Evolutionary conservation across 2,113 vertebrate species (phyloP), one percentile per base, ranked within the genome.

Genomic region (Brachypodius melanocephalos): DNA sequence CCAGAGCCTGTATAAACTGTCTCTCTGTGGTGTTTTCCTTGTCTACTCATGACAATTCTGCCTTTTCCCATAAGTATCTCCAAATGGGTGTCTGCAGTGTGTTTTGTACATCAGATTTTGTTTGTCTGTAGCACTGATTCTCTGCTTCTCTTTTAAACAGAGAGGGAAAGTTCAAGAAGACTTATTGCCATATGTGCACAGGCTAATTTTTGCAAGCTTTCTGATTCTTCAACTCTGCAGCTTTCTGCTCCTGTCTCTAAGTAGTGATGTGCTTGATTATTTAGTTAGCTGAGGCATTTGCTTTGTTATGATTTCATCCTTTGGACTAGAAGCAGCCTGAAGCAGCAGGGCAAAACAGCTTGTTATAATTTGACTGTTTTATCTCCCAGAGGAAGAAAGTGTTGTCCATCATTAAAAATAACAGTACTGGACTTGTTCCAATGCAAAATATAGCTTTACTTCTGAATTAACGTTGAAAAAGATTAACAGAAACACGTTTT

Each of bases 281-380:
- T 95, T 75, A 88, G 58, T 89, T 57, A 75, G 77, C 71, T 85
- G 81, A 85, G 40, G 32, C 19, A 40, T 85, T 91, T 68, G 9
- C 42, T 93, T 83, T 80, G 21, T 85, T 85, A 76, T 34, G 49
- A 91, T 85, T 94, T 85, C 69, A 54, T 80, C 66, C 57, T 82
- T 96, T 88, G 79, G 71, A 85, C 54, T 24, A 80, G 75, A 83
- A 78, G 54, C 49, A 82, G 74, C 49, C n/a, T 80, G 55, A 62
- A 93, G 71, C 62, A 88, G 34, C 59, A 93, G 79, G 59, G 85
- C 67, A 77, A 80, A 94, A 36, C 71, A 94, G 38, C 85, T 90
- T 92, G 85, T 80, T 91, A 58, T 51, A 54, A 66, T 93, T 88
- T 62, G 67, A 54, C 42, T 82, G 4, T 54, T 90, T 83, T 80